phyloP scores from a whole-genome alignment of 92 coral and sea anemone species.

The Galaxea fascicularis region DNA sequence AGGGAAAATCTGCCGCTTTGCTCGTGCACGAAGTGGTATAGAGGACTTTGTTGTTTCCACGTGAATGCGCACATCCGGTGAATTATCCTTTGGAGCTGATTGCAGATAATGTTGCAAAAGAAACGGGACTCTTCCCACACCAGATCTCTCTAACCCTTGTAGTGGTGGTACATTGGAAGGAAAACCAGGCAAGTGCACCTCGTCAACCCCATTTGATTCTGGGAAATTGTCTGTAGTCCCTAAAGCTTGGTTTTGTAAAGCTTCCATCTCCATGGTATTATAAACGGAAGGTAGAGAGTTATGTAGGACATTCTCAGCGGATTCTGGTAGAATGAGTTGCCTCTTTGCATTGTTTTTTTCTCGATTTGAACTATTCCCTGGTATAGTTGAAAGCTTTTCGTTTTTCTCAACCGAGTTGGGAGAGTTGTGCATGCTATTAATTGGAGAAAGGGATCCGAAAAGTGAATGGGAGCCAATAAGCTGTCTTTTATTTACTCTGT shows the following conservation, averaged over 20 bases:
- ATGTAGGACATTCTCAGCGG: constrained; percentile 23
- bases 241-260: constrained; percentile 49
- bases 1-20: constrained; percentile 70
- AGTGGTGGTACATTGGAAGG: constrained; percentile 14
- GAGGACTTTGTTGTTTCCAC: constrained; percentile 89
- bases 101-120: constrained; percentile 17
- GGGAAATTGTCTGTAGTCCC: constrained; percentile 10
- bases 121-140: not conserved
- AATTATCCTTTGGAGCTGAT: constrained; percentile 22
- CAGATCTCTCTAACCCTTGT: constrained; percentile 4
- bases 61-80: constrained; percentile 83
- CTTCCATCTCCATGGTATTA: constrained; percentile 33
- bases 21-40: constrained; percentile 63
- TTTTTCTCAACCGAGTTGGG: constrained; percentile 72
- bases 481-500: constrained; percentile 56
- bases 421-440: constrained; percentile 63
- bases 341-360: constrained; percentile 35
- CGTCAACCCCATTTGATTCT: constrained; percentile 3
- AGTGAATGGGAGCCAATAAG: constrained; percentile 80
- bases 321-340: constrained; percentile 36
- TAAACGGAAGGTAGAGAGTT: constrained; percentile 47
- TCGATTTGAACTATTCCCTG: constrained; percentile 51
- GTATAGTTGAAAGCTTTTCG: constrained; percentile 79
- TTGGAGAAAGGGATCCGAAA: constrained; percentile 73
- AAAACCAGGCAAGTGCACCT: constrained; percentile 27